Conservation (phyloP, 1,140 invertebrate species). For the Orchestia grillus region DNA sequence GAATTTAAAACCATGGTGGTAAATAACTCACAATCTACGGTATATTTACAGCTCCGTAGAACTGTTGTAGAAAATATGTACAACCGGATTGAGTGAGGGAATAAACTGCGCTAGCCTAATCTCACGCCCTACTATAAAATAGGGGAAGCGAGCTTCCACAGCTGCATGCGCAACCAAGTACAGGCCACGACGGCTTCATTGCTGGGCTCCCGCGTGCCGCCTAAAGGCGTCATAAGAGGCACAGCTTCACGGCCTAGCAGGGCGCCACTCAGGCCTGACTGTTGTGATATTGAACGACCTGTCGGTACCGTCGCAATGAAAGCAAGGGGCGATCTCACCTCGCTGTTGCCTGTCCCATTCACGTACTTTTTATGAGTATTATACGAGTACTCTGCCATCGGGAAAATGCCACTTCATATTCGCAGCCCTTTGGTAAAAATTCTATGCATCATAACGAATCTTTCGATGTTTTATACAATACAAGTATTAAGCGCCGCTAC, state of each 20-base stretch:
- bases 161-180: neutral
- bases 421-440: neutral
- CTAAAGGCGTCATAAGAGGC: neutral
- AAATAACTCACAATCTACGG: neutral
- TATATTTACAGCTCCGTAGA: neutral
- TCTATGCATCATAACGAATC: neutral
- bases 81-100: neutral
- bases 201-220: neutral
- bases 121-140: neutral
- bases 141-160: neutral
- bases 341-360: neutral
- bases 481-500: neutral
- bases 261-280: neutral
- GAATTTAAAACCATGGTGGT: neutral
- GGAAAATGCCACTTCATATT: neutral
- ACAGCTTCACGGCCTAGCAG: neutral
- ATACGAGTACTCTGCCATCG: neutral
- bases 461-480: neutral
- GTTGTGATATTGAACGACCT: neutral
- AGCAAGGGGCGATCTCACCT: neutral
- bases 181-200: neutral
- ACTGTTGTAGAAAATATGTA: neutral
- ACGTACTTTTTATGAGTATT: neutral
- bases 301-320: neutral
- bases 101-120: neutral